These are phyloP conservation scores for Calycopis cecrops DNA, from an alignment of 1,140 invertebrate species.

Conservation along the genomic window DNA sequence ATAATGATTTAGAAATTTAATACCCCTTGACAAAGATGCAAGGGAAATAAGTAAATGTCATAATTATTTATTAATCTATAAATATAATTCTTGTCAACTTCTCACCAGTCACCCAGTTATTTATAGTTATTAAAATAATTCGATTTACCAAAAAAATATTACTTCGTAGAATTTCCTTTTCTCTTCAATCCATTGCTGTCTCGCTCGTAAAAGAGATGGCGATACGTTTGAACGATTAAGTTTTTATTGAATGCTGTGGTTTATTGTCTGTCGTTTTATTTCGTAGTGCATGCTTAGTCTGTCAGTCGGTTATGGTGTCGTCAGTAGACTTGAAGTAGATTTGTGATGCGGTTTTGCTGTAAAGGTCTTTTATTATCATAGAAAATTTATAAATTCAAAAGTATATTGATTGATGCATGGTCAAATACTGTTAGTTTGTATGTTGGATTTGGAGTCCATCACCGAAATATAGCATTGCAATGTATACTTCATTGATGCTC, in stretches of 20 bases:
- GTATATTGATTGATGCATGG: slow-evolving; percentile 50
- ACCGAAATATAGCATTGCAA: too few relatives aligned
- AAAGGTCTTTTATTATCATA: slow-evolving; percentile 53
- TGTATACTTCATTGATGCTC: too few relatives aligned
- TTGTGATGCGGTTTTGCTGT: slow-evolving; percentile 66
- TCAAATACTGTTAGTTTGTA: slow-evolving; percentile 34
- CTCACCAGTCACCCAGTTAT: too few relatives aligned
- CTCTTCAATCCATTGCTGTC: neutral
- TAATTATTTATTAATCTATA: too few relatives aligned
- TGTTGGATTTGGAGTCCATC: slow-evolving; percentile 38
- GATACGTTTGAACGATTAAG: neutral
- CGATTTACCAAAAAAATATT: neutral
- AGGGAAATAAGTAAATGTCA: too few relatives aligned
- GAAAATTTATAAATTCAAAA: slow-evolving; percentile 21
- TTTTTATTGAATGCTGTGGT: neutral
- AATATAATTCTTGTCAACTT: too few relatives aligned
- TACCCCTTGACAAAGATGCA: too few relatives aligned
- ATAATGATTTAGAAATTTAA: too few relatives aligned
- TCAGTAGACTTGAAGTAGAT: slow-evolving; percentile 45
- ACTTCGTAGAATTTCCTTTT: neutral
- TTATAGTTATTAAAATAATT: neutral
- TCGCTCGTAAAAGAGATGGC: slow-evolving; percentile 2
- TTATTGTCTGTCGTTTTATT: slow-evolving; percentile 13
- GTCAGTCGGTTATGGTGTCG: slow-evolving; percentile 67
- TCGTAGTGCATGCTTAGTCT: slow-evolving; percentile 66